Evolutionary conservation across 2,888 invertebrate species (phyloP), one percentile per base, ranked within the genome.

Genomic region (Hemicrepidius hirtus): DNA sequence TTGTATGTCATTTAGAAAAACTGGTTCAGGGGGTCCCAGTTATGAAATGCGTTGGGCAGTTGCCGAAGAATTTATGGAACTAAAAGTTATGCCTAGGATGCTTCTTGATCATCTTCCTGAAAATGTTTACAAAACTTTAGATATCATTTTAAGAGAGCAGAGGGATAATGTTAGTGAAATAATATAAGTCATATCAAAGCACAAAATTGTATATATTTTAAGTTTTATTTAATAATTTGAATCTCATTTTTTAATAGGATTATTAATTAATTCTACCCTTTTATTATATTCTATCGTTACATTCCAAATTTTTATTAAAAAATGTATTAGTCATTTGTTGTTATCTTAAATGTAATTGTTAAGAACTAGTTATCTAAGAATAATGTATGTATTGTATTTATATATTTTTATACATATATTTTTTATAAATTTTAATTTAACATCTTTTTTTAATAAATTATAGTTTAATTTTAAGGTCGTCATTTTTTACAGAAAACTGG

Each of bases 41-140:
- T 94, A 88, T 83, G 92, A 93, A 83, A 94, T 94, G 91, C 88
- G 94, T 46, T 96, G 95, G 95, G 93, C 94, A 2, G 88, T 91
- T 67, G 89, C 94, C 0, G 94, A 95, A 82, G 93, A 94, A 83
- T 95, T 95, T 85, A 91, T 91, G 88, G 94, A 95, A 82, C 87
- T 97, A 64, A 90, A 93, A 79, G 94, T 97, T 63, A 95, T 95
- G 91, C 95, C 95, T 5, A 89, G 93, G 59, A 96, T 96, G 94
- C 84, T 96, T 3, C 88, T 94, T 0, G 96, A 97, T 85, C 97
- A 97, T 84, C 87, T 96, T 57, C 96, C 97, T 0, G 93, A 95
- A 83, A 93, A 92, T 83, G 91, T 96, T 16, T 90, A 92, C 78
- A 88, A 90, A 77, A 93, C 94, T 20, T 86, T 96, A 62, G 89